Conservation (phyloP, 2,888 invertebrate species). For the Eutolmus rufibarbis region DNA sequence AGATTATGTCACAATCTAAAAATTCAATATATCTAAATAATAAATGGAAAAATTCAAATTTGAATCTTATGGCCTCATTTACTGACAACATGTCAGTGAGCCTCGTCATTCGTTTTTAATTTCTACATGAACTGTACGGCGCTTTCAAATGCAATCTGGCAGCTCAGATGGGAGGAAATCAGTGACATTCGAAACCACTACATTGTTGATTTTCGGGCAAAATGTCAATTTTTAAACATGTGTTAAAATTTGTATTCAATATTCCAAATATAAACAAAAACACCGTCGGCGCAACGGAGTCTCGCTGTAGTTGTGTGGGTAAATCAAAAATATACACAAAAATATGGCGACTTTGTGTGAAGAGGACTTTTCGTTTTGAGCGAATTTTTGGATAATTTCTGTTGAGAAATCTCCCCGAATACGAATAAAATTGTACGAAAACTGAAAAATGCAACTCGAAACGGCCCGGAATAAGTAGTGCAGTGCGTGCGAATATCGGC, state of each 20-base stretch:
- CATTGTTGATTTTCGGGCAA: neutral
- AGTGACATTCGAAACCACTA: neutral
- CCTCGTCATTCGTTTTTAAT: neutral
- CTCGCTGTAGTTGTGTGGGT: neutral
- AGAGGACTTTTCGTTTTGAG: neutral
- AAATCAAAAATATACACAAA: constrained; percentile 1
- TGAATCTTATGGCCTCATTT: too few relatives aligned
- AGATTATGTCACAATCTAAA: too few relatives aligned
- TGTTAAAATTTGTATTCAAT: neutral
- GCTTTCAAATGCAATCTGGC: neutral
- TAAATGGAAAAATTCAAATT: too few relatives aligned
- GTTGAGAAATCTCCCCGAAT: neutral
- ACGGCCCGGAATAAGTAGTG: neutral
- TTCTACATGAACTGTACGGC: neutral
- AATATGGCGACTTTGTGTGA: constrained; percentile 4
- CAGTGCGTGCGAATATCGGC: neutral
- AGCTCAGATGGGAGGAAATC: neutral
- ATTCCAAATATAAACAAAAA: constrained; percentile 13
- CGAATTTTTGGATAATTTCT: constrained; percentile 4
- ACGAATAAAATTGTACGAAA: neutral
- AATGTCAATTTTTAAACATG: neutral
- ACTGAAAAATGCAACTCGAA: neutral
- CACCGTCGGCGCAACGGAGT: neutral
- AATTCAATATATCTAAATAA: too few relatives aligned
- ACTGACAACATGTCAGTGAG: too few relatives aligned